Evolutionary conservation across 1,140 invertebrate species (phyloP).

Genomic region (Cotesia glomerata): DNA sequence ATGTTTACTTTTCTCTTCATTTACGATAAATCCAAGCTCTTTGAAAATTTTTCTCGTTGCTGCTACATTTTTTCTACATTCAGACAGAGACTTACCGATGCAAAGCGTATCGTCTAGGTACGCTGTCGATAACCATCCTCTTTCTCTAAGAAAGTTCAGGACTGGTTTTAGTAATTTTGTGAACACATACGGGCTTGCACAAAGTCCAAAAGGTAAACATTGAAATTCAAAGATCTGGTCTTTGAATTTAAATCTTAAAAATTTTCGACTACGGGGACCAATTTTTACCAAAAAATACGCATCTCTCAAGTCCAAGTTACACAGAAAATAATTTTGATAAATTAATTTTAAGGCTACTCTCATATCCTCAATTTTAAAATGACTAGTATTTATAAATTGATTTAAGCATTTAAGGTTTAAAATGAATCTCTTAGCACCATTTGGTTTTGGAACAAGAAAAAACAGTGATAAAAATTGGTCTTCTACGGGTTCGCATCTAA

Average conservation of each 20-base stretch:
- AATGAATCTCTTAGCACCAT: slow-evolving; percentile 7
- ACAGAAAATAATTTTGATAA: background rate
- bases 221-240: background rate
- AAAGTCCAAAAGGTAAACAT: slow-evolving; percentile 9
- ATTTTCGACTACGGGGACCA: background rate
- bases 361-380: slow-evolving; percentile 9
- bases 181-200: background rate
- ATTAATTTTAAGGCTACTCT: background rate
- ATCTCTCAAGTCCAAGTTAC: slow-evolving; percentile 3
- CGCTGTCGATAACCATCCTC: background rate
- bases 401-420: background rate
- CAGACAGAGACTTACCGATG: background rate
- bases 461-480: background rate
- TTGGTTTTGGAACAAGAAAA: background rate
- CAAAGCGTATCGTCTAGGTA: slow-evolving; percentile 8
- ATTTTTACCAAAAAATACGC: slow-evolving; percentile 9
- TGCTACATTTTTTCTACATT: background rate
- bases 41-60: background rate
- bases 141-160: background rate
- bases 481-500: background rate
- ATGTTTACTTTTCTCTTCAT: slow-evolving; percentile 8
- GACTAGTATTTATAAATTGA: background rate
- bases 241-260: background rate
- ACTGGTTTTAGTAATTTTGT: slow-evolving; percentile 18
- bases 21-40: slow-evolving; percentile 11